These are phyloP conservation scores for Erythrocercus mccallii DNA, from an alignment of 2,113 vertebrate genomes.

Conservation along the genomic window DNA sequence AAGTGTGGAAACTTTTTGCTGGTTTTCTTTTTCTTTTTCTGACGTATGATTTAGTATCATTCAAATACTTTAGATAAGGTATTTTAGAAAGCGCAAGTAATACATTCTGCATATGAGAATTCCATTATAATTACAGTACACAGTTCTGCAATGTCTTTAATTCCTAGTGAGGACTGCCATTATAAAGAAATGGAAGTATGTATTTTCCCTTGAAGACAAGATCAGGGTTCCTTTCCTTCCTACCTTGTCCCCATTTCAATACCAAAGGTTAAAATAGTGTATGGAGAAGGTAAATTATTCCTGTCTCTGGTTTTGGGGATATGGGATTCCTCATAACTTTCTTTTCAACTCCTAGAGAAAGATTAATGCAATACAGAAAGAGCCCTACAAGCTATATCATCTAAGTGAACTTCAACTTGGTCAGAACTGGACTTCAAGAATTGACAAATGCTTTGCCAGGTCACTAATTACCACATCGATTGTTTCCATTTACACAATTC, in stretches of 20 bases:
- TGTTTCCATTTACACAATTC: neutral
- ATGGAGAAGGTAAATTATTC: neutral
- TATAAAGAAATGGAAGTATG: neutral
- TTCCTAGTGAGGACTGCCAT: neutral
- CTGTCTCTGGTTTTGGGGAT: neutral
- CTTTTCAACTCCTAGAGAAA: neutral
- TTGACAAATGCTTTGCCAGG: neutral
- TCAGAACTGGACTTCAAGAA: neutral
- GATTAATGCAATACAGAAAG: neutral
- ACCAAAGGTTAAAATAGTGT: neutral
- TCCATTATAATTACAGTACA: neutral
- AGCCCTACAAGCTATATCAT: neutral
- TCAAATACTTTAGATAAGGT: neutral
- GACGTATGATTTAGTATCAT: neutral
- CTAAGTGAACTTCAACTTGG: neutral
- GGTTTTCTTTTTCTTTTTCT: neutral
- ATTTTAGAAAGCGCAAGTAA: neutral
- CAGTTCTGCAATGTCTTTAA: neutral
- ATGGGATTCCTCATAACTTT: neutral
- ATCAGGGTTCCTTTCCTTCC: neutral
- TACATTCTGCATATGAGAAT: neutral
- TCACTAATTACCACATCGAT: neutral
- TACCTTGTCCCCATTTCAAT: fast-evolving
- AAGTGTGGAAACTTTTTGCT: neutral
- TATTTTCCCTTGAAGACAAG: neutral